Evolutionary conservation across 2,888 invertebrate species (phyloP).

Genomic region (Drosophila neutralis): DNA sequence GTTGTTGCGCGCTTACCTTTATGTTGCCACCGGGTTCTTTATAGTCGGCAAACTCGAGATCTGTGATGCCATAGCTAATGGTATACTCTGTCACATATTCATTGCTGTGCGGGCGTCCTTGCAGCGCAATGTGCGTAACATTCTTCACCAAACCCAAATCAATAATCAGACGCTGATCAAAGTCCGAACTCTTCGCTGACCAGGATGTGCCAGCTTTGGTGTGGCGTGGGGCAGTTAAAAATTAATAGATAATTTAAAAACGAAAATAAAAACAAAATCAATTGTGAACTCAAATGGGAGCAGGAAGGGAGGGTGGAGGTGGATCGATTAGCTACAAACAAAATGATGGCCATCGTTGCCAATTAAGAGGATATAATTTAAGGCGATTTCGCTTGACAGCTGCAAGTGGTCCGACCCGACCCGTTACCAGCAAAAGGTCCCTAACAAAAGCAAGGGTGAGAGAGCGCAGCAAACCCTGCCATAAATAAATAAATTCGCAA

Average conservation of each 20-base stretch:
- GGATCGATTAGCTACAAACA: constrained; percentile 46
- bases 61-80: constrained; percentile 96
- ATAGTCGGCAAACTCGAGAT: constrained; percentile 94
- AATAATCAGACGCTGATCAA: constrained; percentile 95
- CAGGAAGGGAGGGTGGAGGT: constrained; percentile 11
- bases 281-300: constrained; percentile 27
- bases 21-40: constrained; percentile 95
- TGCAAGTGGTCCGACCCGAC: constrained; percentile 65
- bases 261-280: constrained; percentile 56
- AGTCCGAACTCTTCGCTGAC: constrained; percentile 96
- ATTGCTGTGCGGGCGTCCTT: constrained; percentile 94
- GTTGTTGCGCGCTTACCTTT: constrained; percentile 88
- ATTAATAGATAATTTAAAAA: constrained; percentile 60
- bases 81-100: constrained; percentile 97
- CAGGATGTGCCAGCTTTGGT: constrained; percentile 94
- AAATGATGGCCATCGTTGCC: constrained; percentile 48
- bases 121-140: constrained; percentile 94
- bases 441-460: constrained; percentile 34
- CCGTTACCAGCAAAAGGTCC: constrained; percentile 44
- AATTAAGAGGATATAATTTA: constrained; percentile 77
- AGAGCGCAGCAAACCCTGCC: constrained; percentile 46
- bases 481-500: constrained; percentile 10
- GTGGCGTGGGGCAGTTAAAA: constrained; percentile 35
- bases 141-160: constrained; percentile 95
- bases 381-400: constrained; percentile 72